Base-by-base conservation (phyloP, 2,113 vertebrate genomes). In the Chrysochloris asiatica region DNA sequence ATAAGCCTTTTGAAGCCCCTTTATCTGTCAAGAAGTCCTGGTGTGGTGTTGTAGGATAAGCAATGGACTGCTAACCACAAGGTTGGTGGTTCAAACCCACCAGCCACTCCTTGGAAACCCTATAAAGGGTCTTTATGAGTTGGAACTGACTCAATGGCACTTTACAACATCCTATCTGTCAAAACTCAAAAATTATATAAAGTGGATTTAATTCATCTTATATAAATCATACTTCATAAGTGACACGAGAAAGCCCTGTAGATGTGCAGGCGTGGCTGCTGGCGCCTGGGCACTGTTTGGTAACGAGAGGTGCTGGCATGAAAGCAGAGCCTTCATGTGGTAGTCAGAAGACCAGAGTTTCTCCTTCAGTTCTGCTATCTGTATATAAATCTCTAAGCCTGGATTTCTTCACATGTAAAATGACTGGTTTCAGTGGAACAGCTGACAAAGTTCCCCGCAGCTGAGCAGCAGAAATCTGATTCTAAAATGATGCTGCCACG, bases 161-260 rank as follows among this genome's bases (percentile, higher is more conserved):
- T n/a, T n/a, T n/a, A n/a, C n/a, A n/a, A n/a, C n/a, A n/a, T n/a
- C n/a, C n/a, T 3, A 26, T 12, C 33, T 47, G 28, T 65, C 26
- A 45, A 36, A 78, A 48, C 43, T 52, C 47, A 73, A 36, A 73
- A 33, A 72, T 2, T 36, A 33, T 19, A 12, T 6, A 59, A 54
- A 85, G 38, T 50, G n/a, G 38, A 48, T 41, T 63, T 5, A 0
- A 3, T 63, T 82, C 69, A 45, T 19, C 41, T 33, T 50, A 30
- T 10, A 52, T 36, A 87, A 81, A 75, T 82, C 12, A 84, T 48
- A 63, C 41, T 28, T 90, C 71, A 83, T n/a, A n/a, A n/a, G n/a
- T 67, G 90, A 71, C 28, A 71, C 83, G 30, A 78, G 21, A 67
- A 19, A 19, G 59, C 41, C 22, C 81, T 1, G 47, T 61, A 36